Evolutionary conservation across 1,140 invertebrate species (phyloP), one percentile per base, ranked within the genome.

Genomic region (Papilio xuthus): DNA sequence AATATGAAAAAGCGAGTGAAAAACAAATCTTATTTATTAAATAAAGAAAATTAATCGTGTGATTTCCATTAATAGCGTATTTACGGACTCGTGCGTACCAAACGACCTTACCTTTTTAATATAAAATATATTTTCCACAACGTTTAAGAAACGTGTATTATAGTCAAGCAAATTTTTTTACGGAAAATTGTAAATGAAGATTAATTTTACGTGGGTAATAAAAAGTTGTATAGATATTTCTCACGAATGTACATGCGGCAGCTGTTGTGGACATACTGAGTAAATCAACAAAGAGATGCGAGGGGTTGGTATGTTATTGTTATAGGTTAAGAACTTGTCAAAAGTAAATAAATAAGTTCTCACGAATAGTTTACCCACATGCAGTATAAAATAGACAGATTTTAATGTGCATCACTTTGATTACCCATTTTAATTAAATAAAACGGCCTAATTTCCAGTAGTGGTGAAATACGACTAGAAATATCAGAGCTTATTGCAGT

Each of bases 281-380:
- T 28, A 63, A 63, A 32, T 63, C 60, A 63, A 63, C 60, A 63
- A 63, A 63, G 56, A 63, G 26, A 63, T 63, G 60, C 60, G 60
- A 63, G 60, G 60, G 60, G 60, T 63, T 63, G 60, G 23, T 63
- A 63, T 63, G 56, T 63, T 63, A 63, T 63, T 63, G 60, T 63
- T 63, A 63, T 63, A 63, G 60, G 60, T 63, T 28, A 13, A 28
- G 60, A 63, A 63, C 60, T 63, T 63, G 60, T 28, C 12, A 63
- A 63, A 63, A 15, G 60, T 63, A 63, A 63, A 28, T 13, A 63
- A 63, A 63, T 63, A 63, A 28, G 10, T 63, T 63, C 60, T 28
- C 60, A 63, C 60, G 60, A 60, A 56, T 12, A 20, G 26, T 15
- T 63, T 63, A 28, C 10, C 60, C 60, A 20, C 9, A 60, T 26